phyloP scores from a whole-genome alignment of 1,140 invertebrate species.

The Portunus trituberculatus region DNA sequence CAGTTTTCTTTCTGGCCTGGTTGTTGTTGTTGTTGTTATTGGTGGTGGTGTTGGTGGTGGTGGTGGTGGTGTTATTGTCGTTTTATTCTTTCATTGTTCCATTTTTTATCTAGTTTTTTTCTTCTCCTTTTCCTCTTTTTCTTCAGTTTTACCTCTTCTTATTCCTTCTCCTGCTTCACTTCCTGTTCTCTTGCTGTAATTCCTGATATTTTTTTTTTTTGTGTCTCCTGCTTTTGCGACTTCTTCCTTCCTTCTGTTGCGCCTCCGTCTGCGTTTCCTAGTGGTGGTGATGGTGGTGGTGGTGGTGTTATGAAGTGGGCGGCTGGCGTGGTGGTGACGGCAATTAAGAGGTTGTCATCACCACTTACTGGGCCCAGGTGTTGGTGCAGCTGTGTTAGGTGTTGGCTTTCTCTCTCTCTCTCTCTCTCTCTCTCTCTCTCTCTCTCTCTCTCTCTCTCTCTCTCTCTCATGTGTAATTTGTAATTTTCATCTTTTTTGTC shows the following conservation, averaged over 20 bases:
- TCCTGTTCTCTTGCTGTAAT: not conserved
- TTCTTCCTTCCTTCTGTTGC: too few relatives aligned
- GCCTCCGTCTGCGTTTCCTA: too few relatives aligned
- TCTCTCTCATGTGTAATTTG: not conserved
- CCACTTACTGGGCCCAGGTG: not conserved
- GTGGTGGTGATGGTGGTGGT: too few relatives aligned
- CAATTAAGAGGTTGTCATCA: constrained; percentile 44
- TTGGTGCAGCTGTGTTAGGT: not conserved
- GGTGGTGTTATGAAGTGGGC: not conserved
- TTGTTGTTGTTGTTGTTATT: too few relatives aligned
- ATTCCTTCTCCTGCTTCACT: not conserved
- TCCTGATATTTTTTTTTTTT: too few relatives aligned
- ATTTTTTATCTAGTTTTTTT: not conserved
- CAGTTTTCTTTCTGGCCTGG: not conserved
- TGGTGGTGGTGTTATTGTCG: too few relatives aligned
- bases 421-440: constrained; percentile 37
- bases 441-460: not conserved
- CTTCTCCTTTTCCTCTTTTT: too few relatives aligned
- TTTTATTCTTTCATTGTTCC: not conserved
- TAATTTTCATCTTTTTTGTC: not conserved
- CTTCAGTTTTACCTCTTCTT: too few relatives aligned
- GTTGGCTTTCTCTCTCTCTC: constrained; percentile 48
- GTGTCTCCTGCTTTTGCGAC: too few relatives aligned
- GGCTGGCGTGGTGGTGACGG: not conserved
- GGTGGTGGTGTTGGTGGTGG: too few relatives aligned